Evolutionary conservation across 2,888 invertebrate species (phyloP).

Genomic region (Eilema sororculum): DNA sequence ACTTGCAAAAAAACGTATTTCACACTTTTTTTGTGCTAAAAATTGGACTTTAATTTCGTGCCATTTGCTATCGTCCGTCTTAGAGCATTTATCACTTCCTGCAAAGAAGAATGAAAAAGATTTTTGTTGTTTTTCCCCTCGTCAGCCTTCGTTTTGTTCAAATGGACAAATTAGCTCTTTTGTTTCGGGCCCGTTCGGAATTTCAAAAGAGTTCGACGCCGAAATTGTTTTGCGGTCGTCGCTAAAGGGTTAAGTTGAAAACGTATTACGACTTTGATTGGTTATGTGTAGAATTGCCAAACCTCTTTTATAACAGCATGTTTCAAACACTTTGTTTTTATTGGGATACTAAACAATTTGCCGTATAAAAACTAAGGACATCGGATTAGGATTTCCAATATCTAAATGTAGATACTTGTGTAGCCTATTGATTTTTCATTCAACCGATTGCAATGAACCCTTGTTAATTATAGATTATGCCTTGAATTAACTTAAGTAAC

Average conservation of each 20-base stretch:
- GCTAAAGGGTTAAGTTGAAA: slow-evolving; percentile 44
- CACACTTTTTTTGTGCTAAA: slow-evolving; percentile 37
- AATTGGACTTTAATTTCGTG: slow-evolving; percentile 64
- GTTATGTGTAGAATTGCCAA: slow-evolving; percentile 41
- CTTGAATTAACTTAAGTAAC: too few relatives aligned
- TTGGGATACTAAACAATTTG: too few relatives aligned
- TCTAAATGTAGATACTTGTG: neutral
- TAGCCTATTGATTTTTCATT: neutral
- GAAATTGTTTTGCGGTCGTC: slow-evolving; percentile 49
- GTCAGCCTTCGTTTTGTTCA: slow-evolving; percentile 51
- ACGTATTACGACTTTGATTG: slow-evolving; percentile 44
- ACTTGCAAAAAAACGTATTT: slow-evolving; percentile 22
- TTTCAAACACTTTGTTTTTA: slow-evolving; percentile 30
- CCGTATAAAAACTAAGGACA: too few relatives aligned
- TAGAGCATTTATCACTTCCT: slow-evolving; percentile 61
- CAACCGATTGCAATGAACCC: too few relatives aligned
- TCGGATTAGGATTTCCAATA: neutral
- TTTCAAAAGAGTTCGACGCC: slow-evolving; percentile 60
- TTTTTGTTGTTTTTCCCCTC: slow-evolving; percentile 55
- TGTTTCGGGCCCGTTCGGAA: slow-evolving; percentile 55
- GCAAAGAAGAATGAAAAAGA: slow-evolving; percentile 58
- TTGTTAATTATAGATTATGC: too few relatives aligned
- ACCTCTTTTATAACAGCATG: slow-evolving; percentile 28
- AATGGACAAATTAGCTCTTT: slow-evolving; percentile 70
- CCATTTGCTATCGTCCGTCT: slow-evolving; percentile 55